Evolutionary conservation across 2,113 vertebrate species (phyloP), one percentile per base, ranked within the genome.

Genomic region (Hoplias malabaricus): DNA sequence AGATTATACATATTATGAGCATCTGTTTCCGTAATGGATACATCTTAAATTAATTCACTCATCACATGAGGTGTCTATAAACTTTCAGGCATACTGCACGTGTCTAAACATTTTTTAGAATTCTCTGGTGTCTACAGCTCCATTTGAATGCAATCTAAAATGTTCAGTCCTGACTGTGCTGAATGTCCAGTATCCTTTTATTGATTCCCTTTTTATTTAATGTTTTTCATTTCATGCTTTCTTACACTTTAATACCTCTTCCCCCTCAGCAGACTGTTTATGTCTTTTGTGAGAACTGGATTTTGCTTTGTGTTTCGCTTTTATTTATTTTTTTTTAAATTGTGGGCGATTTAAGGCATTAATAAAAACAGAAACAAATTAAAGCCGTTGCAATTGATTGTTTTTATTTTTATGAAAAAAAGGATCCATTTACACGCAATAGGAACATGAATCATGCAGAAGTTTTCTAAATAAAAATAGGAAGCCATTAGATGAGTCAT

Each of bases 181-280:
- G n/a, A n/a, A 59, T 0, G 29, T 63, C 31, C 16, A 21, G n/a
- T 36, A 36, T 11, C 13, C 10, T 13, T 61, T 8, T 46, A 67
- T 67, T 3, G 62, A 67, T 56, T 57, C 23, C 54, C n/a, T 46
- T 78, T 72, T 74, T 78, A 75, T 82, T 75, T 69, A 75, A 75
- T 53, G 53, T 50, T 75, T 74, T 78, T 77, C 43, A 78, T 82
- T 79, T 75, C 56, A 31, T 48, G 75, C 70, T 46, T 70, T 68
- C 34, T 34, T 74, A 57, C 50, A 16, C 65, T 61, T 69, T 65
- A 63, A 78, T 69, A 36, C 9, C 25, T 53, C 19, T 10, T 29
- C 43, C 40, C n/a, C 40, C 71, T 70, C 27, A 14, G 31, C 33
- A 25, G 67, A 56, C 1, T 69, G 4, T 14, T 48, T 82, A 36